Percentiles rank a stretch among this genome's conserved stretches.
These are phyloP conservation scores for Leptopilina drosophilae DNA, from an alignment of 2,888 invertebrate genomes.

Conservation along the genomic window DNA sequence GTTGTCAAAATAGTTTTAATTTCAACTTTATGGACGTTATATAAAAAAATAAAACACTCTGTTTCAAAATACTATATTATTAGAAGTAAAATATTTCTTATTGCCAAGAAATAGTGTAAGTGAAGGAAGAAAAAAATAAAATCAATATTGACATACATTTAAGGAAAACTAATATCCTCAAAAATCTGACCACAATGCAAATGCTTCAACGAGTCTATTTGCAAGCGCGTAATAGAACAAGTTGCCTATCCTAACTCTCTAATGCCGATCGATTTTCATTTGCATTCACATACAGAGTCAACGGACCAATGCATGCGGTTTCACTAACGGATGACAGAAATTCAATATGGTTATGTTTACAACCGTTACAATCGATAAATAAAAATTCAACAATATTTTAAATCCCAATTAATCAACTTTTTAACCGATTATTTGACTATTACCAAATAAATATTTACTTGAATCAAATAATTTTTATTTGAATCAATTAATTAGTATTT, in stretches of 20 bases:
- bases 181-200: background rate
- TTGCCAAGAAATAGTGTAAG: background rate
- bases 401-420: too few species aligned
- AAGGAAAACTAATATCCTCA: background rate
- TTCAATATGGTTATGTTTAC: constrained; percentile 24
- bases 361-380: constrained; percentile 30
- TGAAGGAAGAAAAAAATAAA: too few species aligned
- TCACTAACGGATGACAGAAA: background rate
- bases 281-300: constrained; percentile 59
- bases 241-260: constrained; percentile 7
- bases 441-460: too few species aligned
- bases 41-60: background rate
- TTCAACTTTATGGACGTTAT: background rate
- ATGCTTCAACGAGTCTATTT: background rate
- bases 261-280: constrained; percentile 55
- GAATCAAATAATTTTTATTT: too few species aligned
- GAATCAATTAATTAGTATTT: too few species aligned
- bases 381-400: background rate
- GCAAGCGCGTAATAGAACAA: constrained; percentile 14
- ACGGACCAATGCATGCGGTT: constrained; percentile 50
- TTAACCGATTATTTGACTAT: too few species aligned
- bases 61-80: background rate
- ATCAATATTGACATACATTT: too few species aligned
- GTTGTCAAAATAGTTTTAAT: background rate
- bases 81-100: background rate